Base-by-base conservation (phyloP, 2,113 vertebrate genomes). In the Puntigrus tetrazona region DNA sequence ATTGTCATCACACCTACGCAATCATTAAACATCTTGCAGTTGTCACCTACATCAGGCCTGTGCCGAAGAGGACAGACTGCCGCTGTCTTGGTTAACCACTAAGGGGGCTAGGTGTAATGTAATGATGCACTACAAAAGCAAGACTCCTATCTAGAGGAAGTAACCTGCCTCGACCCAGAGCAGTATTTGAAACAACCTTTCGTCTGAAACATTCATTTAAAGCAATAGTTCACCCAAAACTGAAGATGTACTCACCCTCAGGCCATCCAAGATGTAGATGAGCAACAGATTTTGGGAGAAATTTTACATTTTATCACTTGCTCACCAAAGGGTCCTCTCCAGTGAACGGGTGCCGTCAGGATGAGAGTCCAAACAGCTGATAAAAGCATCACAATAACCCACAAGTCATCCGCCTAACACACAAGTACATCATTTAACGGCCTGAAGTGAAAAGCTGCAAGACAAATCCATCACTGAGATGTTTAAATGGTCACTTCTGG, bases 11-110 rank as follows among this genome's bases (percentile, higher is more conserved):
- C 77, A 78, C 77, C 55, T 78, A 78, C 77, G 7, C 27, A 29
- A 25, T 61, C 14, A 43, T 10, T 27, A 25, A 20, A 57, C 52
- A 57, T 78, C 18, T 59, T 22, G 75, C 31, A 59, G 20, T 38
- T 38, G 75, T 38, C 20, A 34, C 75, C 20, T 38, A 59, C 31
- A 78, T 13, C 31, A 10, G 74, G 27, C 5, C 75, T 78, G 29
- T 34, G 47, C 45, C 1, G 31, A 38, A 31, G 10, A 36, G 75
- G 29, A 20, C 29, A 22, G 29, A 55, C 29, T 3, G 74, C 47
- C 27, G 20, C 55, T 36, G 55, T 77, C 18, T 59, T 52, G 81
- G 75, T 86, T 73, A 86, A 79, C 75, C 85, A 20, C 52, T 16
- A 43, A 84, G 76, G 79, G 55, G 57, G 67, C 34, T 74, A 20